Conservation (phyloP, 2,113 vertebrate genomes). For the Sceloporus undulatus region DNA sequence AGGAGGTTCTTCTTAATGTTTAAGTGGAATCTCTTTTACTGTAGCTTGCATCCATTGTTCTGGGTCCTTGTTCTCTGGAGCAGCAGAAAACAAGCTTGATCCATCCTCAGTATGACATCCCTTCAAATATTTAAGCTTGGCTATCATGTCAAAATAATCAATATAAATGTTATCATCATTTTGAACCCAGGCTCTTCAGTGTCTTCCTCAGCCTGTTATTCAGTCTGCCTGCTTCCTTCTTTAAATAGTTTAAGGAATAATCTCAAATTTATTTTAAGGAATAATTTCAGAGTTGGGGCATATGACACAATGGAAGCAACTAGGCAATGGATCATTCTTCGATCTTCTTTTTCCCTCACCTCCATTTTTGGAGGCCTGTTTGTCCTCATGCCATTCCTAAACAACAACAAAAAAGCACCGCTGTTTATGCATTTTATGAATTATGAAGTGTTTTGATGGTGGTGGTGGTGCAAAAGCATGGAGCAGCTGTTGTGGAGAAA, state of each 20-base stretch:
- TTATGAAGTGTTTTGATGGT: constrained; percentile 33
- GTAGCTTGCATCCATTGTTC: too few relatives aligned
- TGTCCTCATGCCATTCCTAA: fast-evolving
- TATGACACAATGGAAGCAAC: neutral
- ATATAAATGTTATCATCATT: neutral
- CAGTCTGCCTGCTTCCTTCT: neutral
- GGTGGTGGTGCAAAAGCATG: constrained; percentile 2
- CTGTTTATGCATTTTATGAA: constrained; percentile 23
- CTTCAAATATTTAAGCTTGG: too few relatives aligned
- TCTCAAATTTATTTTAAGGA: too few relatives aligned
- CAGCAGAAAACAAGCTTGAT: too few relatives aligned
- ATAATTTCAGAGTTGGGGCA: neutral
- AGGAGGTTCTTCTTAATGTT: too few relatives aligned
- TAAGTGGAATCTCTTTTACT: too few relatives aligned
- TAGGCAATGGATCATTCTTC: neutral
- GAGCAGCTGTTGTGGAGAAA: constrained; percentile 52
- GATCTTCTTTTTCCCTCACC: too few relatives aligned
- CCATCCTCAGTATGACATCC: too few relatives aligned
- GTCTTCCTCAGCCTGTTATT: too few relatives aligned
- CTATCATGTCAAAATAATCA: too few relatives aligned
- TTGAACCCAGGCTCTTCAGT: neutral
- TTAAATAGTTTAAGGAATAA: neutral
- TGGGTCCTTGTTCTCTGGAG: too few relatives aligned
- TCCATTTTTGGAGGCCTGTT: neutral
- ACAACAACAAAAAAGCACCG: neutral